Evolutionary conservation across 1,140 invertebrate genomes (phyloP), one percentile per base, ranked within the genome.

Genomic region (Mactra quadrangularis): DNA sequence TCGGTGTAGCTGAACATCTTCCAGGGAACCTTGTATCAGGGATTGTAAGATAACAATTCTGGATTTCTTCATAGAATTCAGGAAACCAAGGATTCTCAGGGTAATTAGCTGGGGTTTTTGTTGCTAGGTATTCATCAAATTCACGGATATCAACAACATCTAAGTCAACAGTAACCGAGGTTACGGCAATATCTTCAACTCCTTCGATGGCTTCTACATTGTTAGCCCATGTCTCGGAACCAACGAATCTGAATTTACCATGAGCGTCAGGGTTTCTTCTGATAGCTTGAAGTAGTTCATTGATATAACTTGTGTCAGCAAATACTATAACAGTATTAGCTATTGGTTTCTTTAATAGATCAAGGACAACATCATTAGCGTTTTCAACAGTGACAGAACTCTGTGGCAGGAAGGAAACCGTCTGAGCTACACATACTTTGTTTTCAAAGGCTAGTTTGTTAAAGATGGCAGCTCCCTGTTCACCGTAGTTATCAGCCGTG

Each of bases 61-160:
- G 83, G 47, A 89, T 87, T 22, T 85, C 70, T 78, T 92, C 88
- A 83, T 91, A 92, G 75, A 89, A 92, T 75, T 92, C 90, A 15
- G 86, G 85, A 64, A 92, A 92, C 91, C 91, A 92, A 0, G 90
- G 90, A 71, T 92, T 92, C 35, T 89, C 86, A 38, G 78, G 85
- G 13, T 91, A 88, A 68, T 90, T 91, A 22, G 84, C 82, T 38
- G 89, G 88, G 29, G 83, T 88, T 71, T 89, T 89, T n/a, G 71
- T 72, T 19, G 82, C 71, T 7, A 92, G 75, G 50, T 90, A 90
- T n/a, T 77, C 74, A 55, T 90, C 88, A 87, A 89, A 91, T 9
- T 85, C 86, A 25, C 31, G 27, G 13, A 89, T 66, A 71, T 90
- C 84, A 13, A 68, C 45, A 29, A 77, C 85, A 85, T 89, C 84